phyloP scores from a whole-genome alignment of 1,140 invertebrate species.

The Philaenus spumarius region DNA sequence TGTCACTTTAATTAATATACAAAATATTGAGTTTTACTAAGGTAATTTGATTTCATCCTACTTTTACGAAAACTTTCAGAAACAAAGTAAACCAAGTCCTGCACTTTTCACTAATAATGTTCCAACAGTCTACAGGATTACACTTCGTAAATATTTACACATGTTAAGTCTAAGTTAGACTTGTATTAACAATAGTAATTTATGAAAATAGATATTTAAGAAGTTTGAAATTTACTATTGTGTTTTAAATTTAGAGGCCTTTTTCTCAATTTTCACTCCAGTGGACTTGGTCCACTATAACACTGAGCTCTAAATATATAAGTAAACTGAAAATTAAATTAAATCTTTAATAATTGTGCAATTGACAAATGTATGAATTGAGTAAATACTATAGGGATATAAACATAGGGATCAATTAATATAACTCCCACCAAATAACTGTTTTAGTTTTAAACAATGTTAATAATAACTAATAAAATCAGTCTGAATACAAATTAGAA shows the following conservation, averaged over 20 bases:
- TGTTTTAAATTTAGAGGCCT: constrained; percentile 5
- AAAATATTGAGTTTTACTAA: not conserved
- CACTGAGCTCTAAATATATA: constrained; percentile 3
- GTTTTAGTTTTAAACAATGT: no score
- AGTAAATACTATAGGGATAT: no score
- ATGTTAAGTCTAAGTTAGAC: not conserved
- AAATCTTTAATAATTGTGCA: no score
- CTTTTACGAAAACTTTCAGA: not conserved
- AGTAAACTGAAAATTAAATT: no score
- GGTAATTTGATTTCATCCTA: not conserved
- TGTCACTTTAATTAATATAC: not conserved
- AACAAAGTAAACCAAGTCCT: constrained; percentile 4
- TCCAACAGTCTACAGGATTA: not conserved
- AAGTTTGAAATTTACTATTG: not conserved
- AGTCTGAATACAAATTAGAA: no score
- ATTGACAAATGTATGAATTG: no score
- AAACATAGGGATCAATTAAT: no score
- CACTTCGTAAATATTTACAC: not conserved
- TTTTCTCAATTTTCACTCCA: not conserved
- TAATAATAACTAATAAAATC: no score
- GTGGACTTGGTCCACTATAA: constrained; percentile 5
- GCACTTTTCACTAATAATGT: not conserved
- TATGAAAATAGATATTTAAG: not conserved
- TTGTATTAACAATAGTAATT: not conserved
- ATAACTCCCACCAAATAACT: no score